Conservation (phyloP, 2,797 vertebrate species). For the Peromyscus melanophrys region DNA sequence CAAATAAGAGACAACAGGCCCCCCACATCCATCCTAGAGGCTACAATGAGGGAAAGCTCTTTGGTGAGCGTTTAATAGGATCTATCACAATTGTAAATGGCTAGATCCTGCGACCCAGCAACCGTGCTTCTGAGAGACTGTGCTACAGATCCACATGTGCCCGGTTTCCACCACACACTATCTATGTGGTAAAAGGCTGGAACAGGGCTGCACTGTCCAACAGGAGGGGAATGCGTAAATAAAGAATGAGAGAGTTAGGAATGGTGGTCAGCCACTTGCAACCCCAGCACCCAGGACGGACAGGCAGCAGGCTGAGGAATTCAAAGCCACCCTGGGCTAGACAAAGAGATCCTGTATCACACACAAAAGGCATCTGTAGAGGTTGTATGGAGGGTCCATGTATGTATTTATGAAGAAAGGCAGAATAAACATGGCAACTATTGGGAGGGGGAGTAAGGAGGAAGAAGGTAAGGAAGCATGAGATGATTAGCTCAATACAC, state of each 20-base stretch:
- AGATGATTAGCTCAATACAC: neutral
- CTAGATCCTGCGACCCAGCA: neutral
- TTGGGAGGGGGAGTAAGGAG: neutral
- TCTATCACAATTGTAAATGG: neutral
- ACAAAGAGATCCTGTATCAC: neutral
- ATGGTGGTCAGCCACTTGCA: too few species aligned
- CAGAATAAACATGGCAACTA: neutral
- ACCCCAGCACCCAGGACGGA: neutral
- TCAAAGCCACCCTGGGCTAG: neutral
- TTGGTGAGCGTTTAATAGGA: neutral
- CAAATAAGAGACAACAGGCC: neutral
- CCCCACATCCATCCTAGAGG: too few species aligned
- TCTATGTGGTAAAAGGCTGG: neutral
- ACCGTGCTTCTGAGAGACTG: accelerated
- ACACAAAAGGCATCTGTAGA: neutral
- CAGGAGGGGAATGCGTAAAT: accelerated
- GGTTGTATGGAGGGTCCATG: too few species aligned
- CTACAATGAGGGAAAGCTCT: too few species aligned
- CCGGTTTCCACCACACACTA: accelerated
- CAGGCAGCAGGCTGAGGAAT: neutral
- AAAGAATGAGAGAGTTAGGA: neutral
- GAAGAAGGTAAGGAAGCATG: neutral
- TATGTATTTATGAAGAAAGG: neutral
- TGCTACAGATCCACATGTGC: neutral
- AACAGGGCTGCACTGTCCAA: neutral